Base-by-base conservation (phyloP, 2,113 vertebrate genomes). In the Nycticorax nycticorax region DNA sequence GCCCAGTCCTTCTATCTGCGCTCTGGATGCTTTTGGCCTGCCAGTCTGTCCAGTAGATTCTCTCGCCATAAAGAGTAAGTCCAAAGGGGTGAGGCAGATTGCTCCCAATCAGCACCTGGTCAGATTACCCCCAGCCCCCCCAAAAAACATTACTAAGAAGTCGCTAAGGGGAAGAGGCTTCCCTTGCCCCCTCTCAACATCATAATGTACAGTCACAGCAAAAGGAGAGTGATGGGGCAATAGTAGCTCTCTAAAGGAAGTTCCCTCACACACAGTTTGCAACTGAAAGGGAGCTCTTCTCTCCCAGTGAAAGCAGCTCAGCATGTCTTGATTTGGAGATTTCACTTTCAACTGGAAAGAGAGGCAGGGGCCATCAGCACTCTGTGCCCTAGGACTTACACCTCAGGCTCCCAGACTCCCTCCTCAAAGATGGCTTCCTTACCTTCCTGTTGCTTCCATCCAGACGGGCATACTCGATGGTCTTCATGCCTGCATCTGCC, bases 31-130 rank as follows among this genome's bases (percentile, higher is more conserved):
- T 99, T 97, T 99, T 99, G 52, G 99, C 99, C 96, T 99, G 99
- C 99, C 99, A 99, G 97, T 99, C 99, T 2, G 99, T 99, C 99
- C 99, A 99, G 98, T 99, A 99, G 96, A 99, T 98, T 96, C 98
- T 98, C 88, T 99, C 99, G 35, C 99, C 98, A 14, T 99, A 99
- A 18, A 99, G 98, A 30, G 99, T 99, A 93, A 99, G 98, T 24
- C 99, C 99, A 83, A 99, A 99, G 3, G 99, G 99, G 75, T 99
- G 99, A 55, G 99, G 99, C 47, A 99, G 97, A 97, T 99, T 99
- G 93, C 93, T 99, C 94, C 99, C 98, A 50, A 99, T 99, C 98
- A 99, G 97, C 85, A 99, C 99, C 99, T 99, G 94, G 85, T 91
- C 81, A 93, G 92, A 96, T 94, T 85, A 88, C 17, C 84, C 95